These are phyloP conservation scores for Coenonympha glycerion DNA, from an alignment of 2,888 invertebrate genomes.

Conservation along the genomic window DNA sequence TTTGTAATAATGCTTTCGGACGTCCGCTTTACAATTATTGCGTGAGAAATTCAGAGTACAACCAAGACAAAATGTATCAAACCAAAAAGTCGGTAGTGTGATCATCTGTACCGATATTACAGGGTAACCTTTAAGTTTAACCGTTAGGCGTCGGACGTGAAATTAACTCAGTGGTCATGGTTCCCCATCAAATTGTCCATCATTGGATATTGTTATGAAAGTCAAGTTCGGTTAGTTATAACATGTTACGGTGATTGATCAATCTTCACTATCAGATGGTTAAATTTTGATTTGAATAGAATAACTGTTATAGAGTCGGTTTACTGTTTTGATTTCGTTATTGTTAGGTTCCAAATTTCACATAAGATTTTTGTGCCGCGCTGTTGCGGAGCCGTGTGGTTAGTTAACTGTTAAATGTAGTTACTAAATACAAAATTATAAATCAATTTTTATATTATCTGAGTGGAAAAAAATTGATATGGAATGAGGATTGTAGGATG, in stretches of 20 bases:
- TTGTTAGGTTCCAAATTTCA: background rate
- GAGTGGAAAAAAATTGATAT: no score
- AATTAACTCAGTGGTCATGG: conserved; percentile 28
- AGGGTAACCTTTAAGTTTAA: conserved; percentile 30
- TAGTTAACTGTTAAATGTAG: no score
- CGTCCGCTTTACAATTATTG: no score
- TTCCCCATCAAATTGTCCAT: conserved; percentile 20
- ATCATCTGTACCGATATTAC: background rate
- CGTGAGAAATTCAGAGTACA: background rate
- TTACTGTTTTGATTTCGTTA: background rate
- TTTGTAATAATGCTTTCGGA: no score
- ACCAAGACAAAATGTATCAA: background rate
- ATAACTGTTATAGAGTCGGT: background rate
- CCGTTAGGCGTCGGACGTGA: conserved; percentile 35
- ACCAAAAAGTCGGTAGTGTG: background rate
- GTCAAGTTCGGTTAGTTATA: conserved; percentile 7
- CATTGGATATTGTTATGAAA: conserved; percentile 9
- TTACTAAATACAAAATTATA: no score
- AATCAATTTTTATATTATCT: no score
- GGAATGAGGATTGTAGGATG: no score
- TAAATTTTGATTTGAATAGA: conserved; percentile 1
- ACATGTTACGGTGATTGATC: conserved; percentile 1
- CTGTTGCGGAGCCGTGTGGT: no score
- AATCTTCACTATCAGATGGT: background rate
- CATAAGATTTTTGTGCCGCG: no score